Evolutionary conservation across 2,797 vertebrate genomes (phyloP).

Genomic region (Netta rufina): DNA sequence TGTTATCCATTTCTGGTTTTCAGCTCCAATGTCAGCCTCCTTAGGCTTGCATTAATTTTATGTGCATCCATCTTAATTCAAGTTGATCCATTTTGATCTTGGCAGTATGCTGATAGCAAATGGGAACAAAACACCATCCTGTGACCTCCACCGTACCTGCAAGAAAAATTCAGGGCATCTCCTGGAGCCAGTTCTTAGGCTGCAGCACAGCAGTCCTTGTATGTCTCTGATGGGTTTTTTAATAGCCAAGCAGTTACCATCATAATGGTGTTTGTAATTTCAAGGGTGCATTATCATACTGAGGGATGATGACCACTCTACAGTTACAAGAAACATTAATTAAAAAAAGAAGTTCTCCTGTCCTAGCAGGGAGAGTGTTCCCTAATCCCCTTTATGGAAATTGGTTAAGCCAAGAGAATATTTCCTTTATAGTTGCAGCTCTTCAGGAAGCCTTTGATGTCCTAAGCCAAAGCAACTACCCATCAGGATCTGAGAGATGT

Average conservation of each 20-base stretch:
- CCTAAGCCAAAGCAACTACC: slow-evolving; percentile 50
- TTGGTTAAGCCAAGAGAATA: slow-evolving; percentile 39
- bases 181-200: neutral
- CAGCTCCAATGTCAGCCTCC: neutral
- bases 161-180: neutral
- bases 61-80: slow-evolving; percentile 24
- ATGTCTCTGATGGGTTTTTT: neutral
- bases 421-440: slow-evolving; percentile 32
- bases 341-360: slow-evolving; percentile 17
- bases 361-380: slow-evolving; percentile 33
- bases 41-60: slow-evolving; percentile 2
- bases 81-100: neutral
- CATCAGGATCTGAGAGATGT: slow-evolving; percentile 20
- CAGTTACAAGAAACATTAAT: slow-evolving; percentile 42
- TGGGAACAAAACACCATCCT: neutral
- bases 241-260: slow-evolving; percentile 3
- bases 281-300: slow-evolving; percentile 15
- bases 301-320: slow-evolving; percentile 21
- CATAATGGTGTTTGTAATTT: slow-evolving; percentile 38
- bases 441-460: slow-evolving; percentile 35
- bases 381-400: slow-evolving; percentile 52
- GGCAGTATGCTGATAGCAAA: neutral
- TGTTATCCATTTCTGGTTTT: neutral
- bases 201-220: neutral
- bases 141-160: neutral